Evolutionary conservation across 2,797 vertebrate genomes (phyloP), one percentile per base, ranked within the genome.

Genomic region (Diceros bicornis): DNA sequence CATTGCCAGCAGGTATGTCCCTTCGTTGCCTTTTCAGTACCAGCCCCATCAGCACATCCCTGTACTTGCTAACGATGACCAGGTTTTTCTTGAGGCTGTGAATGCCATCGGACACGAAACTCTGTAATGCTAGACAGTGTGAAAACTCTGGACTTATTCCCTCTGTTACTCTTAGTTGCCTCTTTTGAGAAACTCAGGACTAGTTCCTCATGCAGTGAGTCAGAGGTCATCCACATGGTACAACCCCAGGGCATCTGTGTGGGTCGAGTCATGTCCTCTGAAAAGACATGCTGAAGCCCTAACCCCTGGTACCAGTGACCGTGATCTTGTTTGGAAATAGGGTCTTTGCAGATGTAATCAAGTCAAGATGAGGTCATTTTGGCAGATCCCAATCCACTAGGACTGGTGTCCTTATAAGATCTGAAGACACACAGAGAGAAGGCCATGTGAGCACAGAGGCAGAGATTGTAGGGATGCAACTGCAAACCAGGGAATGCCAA

Each of bases 41-140:
- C 6, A 0, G 21, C 12, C 10, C 10, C 27, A 6, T 47, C n/a
- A 2, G 55, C 0, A 0, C 1, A 0, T 55, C 50, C 62, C 41
- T 1, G 18, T 2, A 8, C 89, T 37, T 4, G 29, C 69, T 69
- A 21, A 13, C 16, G 47, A 29, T 4, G 6, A 29, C 14, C 59
- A 29, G 57, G 44, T 16, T 83, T 62, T 47, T 20, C 61, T 55
- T 8, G 29, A 34, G 14, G 29, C 52, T 17, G 7, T 27, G 0
- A 7, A 61, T 0, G 1, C 6, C 74, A 5, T n/a, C 11, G 5
- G 4, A 14, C 34, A 5, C 0, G 11, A 37, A 69, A 37, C 2
- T 0, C 59, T 4, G 27, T 4, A 20, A 20, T 0, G 37, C 23
- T 3, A 8, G 59, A 18, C 1, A 0, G 62, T 13, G 13, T 11